Conservation (phyloP, 2,113 vertebrate genomes). For the Helogale parvula region DNA sequence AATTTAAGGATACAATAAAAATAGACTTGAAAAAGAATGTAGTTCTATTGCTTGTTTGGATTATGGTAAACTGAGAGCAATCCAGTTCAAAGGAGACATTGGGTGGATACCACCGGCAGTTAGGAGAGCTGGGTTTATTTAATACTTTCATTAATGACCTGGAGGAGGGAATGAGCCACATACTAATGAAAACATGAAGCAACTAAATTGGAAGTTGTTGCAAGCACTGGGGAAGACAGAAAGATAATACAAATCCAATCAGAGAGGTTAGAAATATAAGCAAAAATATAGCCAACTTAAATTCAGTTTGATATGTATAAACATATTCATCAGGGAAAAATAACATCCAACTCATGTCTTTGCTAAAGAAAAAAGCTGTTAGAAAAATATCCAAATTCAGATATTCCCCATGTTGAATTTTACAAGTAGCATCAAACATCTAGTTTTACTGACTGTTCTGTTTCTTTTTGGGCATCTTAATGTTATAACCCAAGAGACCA, state of each 20-base stretch:
- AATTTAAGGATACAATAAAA: not conserved
- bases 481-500: not conserved
- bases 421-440: not conserved
- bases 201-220: conserved; percentile 32
- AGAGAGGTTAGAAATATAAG: not conserved
- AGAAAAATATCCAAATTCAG: not conserved
- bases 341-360: not conserved
- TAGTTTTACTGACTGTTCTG: not conserved
- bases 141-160: not conserved
- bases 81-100: not conserved
- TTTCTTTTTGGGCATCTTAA: not conserved
- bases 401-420: not conserved
- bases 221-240: not conserved
- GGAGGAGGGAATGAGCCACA: conserved; percentile 50
- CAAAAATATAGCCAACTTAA: not conserved
- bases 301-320: not conserved
- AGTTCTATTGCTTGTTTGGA: not conserved
- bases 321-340: not conserved
- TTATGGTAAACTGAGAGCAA: not conserved
- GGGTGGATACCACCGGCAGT: not conserved
- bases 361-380: not conserved
- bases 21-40: not conserved
- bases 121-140: not conserved
- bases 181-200: conserved; percentile 57
- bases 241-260: conserved; percentile 20